Conservation (phyloP, 35 echinoderm and acorn worm genomes). For the Hemicentrotus pulcherrimus region DNA sequence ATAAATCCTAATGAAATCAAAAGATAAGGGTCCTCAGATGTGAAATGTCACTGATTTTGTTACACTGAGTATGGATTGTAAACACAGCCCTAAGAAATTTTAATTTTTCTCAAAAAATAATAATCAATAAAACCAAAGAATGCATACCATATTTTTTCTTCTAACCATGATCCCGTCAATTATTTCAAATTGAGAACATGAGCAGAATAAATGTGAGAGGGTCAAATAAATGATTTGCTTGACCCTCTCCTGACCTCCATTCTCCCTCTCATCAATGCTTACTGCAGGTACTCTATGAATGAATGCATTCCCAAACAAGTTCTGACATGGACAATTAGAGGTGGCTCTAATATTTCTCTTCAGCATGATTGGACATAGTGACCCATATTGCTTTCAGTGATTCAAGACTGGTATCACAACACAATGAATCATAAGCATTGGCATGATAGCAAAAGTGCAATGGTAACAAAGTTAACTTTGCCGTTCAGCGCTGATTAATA, state of each 20-base stretch:
- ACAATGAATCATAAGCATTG: background rate
- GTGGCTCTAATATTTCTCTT: slow-evolving; percentile 13
- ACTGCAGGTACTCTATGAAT: background rate
- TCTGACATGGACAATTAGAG: background rate
- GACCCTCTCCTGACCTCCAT: background rate
- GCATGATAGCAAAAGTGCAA: background rate
- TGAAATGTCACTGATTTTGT: no score
- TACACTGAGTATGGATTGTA: no score
- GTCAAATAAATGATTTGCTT: background rate
- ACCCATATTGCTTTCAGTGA: background rate
- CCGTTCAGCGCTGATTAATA: background rate
- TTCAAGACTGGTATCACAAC: background rate
- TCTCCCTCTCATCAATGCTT: background rate
- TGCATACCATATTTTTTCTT: no score
- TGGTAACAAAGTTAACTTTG: background rate
- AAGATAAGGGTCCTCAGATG: no score
- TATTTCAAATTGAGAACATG: no score
- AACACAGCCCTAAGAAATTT: no score
- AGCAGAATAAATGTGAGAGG: no score
- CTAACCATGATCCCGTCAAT: no score
- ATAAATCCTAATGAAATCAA: no score
- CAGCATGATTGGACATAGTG: background rate
- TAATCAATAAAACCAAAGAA: no score
- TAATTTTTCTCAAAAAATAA: no score
- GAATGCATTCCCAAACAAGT: background rate